Percentiles rank a stretch among this genome's conserved stretches.
phyloP scores from a whole-genome alignment of 2,797 vertebrate species.

The Salarias fasciatus region DNA sequence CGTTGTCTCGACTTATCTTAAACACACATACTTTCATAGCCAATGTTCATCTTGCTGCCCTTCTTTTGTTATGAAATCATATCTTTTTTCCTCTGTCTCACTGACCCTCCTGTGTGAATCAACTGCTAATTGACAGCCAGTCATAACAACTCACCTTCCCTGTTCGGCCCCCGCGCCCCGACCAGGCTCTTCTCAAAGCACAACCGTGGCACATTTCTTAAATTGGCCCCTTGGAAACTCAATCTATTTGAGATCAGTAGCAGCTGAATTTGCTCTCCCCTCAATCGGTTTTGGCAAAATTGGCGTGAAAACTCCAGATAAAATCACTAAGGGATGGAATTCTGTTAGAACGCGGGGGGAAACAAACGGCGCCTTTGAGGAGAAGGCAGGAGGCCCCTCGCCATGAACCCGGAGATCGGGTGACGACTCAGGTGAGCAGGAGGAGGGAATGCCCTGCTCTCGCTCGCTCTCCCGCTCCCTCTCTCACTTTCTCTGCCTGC shows the following conservation, averaged over 20 bases:
- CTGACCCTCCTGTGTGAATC: conserved; percentile 79
- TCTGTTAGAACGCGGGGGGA: conserved; percentile 65
- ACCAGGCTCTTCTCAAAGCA: conserved; percentile 54
- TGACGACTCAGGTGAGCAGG: conserved; percentile 78
- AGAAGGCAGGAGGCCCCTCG: conserved; percentile 55
- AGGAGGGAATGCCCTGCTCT: conserved; percentile 47
- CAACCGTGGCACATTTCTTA: conserved; percentile 70
- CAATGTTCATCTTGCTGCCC: conserved; percentile 65
- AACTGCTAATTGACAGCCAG: conserved; percentile 86
- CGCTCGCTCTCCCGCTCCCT: too few relatives aligned
- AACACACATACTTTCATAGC: conserved; percentile 74
- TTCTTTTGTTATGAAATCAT: conserved; percentile 80
- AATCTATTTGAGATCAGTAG: conserved; percentile 84
- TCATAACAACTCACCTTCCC: conserved; percentile 82
- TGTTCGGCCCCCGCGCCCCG: conserved; percentile 44
- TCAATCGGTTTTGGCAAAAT: conserved; percentile 80
- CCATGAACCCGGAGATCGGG: conserved; percentile 68
- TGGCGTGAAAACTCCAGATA: conserved; percentile 82
- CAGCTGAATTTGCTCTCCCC: conserved; percentile 80
- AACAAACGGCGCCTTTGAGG: conserved; percentile 76
- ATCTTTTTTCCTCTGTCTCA: conserved; percentile 61
- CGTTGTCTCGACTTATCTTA: conserved; percentile 74
- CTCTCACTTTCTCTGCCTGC: conserved; percentile 35
- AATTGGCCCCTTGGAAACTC: conserved; percentile 75
- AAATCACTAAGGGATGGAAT: conserved; percentile 74